phyloP scores from a whole-genome alignment of 2,113 vertebrate species.

The Osmerus eperlanus region DNA sequence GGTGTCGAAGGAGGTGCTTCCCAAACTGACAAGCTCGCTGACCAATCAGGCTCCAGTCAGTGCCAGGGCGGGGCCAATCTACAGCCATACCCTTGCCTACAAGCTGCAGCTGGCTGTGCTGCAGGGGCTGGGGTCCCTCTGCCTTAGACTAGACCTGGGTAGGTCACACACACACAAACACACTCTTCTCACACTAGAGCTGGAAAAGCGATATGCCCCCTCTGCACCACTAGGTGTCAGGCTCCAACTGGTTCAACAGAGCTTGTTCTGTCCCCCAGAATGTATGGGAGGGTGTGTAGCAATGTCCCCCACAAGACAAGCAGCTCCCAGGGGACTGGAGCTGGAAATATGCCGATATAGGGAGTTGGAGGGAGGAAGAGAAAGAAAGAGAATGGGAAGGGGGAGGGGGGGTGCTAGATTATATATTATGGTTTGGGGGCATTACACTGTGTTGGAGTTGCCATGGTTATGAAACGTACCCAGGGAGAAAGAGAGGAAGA shows the following conservation, averaged over 20 bases:
- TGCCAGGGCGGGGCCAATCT: slow-evolving; percentile 80
- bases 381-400: neutral
- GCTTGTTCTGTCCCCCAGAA: neutral
- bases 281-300: slow-evolving; percentile 29
- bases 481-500: neutral
- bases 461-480: slow-evolving; percentile 38
- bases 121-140: slow-evolving; percentile 85
- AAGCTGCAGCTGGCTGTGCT: slow-evolving; percentile 88
- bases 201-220: neutral
- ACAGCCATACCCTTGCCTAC: slow-evolving; percentile 84
- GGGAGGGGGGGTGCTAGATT: neutral
- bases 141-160: slow-evolving; percentile 83
- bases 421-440: neutral
- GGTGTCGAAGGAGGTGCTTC: slow-evolving; percentile 87
- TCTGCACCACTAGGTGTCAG: slow-evolving; percentile 61
- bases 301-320: slow-evolving; percentile 23
- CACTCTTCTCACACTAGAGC: neutral
- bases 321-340: slow-evolving; percentile 5
- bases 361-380: neutral
- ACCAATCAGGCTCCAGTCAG: slow-evolving; percentile 80
- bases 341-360: no score
- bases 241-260: slow-evolving; percentile 10
- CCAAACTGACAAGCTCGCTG: slow-evolving; percentile 78
- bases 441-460: slow-evolving; percentile 25
- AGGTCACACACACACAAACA: slow-evolving; percentile 43